Evolutionary conservation across 2,113 vertebrate species (phyloP).

Genomic region (Vidua macroura): DNA sequence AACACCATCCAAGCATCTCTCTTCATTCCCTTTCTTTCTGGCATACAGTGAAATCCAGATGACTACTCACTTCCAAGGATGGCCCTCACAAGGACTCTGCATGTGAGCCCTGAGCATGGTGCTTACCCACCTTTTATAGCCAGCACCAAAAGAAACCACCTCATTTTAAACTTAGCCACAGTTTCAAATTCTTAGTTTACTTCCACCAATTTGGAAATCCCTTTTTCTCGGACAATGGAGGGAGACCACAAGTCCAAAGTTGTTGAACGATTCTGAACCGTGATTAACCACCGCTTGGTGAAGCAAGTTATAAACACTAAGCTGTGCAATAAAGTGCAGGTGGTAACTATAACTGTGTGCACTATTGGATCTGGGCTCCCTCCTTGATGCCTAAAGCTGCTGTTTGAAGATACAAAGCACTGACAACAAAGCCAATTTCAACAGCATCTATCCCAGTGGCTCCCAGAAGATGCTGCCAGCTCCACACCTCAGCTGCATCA

Average conservation of each 20-base stretch:
- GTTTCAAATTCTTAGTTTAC: background rate
- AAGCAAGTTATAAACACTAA: background rate
- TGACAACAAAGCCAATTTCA: conserved; percentile 9
- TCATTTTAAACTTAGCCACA: background rate
- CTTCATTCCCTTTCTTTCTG: background rate
- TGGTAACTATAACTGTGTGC: background rate
- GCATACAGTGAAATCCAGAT: background rate
- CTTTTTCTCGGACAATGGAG: background rate
- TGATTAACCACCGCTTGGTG: background rate
- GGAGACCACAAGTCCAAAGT: background rate
- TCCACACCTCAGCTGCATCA: conserved; percentile 16
- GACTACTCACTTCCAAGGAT: background rate
- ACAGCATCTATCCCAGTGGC: background rate
- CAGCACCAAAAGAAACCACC: background rate
- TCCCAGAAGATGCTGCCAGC: conserved; percentile 16
- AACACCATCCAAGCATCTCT: background rate
- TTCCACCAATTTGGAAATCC: background rate
- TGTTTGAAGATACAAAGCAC: background rate
- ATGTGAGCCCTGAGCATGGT: fast-evolving
- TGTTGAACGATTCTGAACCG: background rate
- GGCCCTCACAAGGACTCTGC: background rate
- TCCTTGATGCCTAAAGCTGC: background rate
- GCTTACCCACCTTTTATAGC: background rate
- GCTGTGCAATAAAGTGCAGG: background rate
- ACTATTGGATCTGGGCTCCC: background rate